Evolutionary conservation across 2,113 vertebrate species (phyloP).

Genomic region (Gambusia holbrooki): DNA sequence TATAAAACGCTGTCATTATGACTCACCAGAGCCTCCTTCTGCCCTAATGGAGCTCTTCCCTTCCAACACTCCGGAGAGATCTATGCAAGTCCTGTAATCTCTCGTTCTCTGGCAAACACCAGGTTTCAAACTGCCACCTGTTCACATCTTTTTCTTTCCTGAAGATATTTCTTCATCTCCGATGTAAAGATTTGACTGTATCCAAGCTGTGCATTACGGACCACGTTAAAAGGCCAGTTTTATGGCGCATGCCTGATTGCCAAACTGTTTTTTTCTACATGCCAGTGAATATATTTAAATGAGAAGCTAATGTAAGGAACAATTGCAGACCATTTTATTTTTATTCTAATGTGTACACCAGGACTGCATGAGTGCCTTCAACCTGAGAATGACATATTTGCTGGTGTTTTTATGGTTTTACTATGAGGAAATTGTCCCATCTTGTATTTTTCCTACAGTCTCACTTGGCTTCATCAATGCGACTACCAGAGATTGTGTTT

Average conservation of each 20-base stretch:
- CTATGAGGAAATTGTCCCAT: slow-evolving; percentile 21
- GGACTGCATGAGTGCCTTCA: slow-evolving; percentile 75
- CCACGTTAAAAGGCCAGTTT: slow-evolving; percentile 51
- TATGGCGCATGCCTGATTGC: slow-evolving; percentile 53
- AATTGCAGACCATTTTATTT: slow-evolving; percentile 10
- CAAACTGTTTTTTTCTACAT: slow-evolving; percentile 65
- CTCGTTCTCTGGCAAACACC: slow-evolving; percentile 43
- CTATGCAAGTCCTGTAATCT: slow-evolving; percentile 73
- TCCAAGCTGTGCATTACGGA: slow-evolving; percentile 55
- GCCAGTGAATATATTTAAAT: slow-evolving; percentile 47
- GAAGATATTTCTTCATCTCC: neutral
- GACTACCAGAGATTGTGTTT: slow-evolving; percentile 23
- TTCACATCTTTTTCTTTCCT: slow-evolving; percentile 12
- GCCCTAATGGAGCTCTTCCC: neutral
- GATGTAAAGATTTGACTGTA: slow-evolving; percentile 21
- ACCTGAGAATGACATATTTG: slow-evolving; percentile 51
- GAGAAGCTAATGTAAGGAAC: slow-evolving; percentile 4
- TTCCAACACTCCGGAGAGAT: slow-evolving; percentile 29
- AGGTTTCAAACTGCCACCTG: slow-evolving; percentile 53
- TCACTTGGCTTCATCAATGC: slow-evolving; percentile 22
- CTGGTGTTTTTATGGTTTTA: slow-evolving; percentile 49
- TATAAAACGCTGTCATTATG: slow-evolving; percentile 17
- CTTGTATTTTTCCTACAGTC: slow-evolving; percentile 26
- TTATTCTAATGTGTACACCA: slow-evolving; percentile 33
- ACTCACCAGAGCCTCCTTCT: neutral